Percentiles rank a stretch among this genome's conserved stretches.
Evolutionary conservation across 2,797 vertebrate genomes (phyloP).

Genomic region (Threskiornis aethiopicus): DNA sequence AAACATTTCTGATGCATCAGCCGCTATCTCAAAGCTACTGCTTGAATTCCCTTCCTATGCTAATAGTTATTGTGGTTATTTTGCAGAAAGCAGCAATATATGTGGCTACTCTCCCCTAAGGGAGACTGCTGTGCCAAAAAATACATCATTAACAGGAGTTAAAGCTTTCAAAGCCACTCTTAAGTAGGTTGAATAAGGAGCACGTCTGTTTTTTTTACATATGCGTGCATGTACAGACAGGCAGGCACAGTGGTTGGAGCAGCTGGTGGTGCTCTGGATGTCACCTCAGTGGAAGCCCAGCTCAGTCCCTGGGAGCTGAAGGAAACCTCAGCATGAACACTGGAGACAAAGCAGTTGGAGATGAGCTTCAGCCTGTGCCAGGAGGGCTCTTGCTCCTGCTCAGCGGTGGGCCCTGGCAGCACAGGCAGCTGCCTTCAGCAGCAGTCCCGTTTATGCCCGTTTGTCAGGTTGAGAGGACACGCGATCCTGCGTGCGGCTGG

Average conservation of each 20-base stretch:
- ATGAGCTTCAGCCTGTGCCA: background rate
- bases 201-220: fast-evolving
- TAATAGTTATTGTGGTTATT: background rate
- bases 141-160: fast-evolving
- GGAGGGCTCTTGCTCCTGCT: too few relatives aligned
- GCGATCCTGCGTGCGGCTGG: fast-evolving
- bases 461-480: background rate
- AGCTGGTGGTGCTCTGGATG: background rate
- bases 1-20: background rate
- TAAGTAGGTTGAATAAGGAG: background rate
- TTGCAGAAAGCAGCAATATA: background rate
- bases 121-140: background rate
- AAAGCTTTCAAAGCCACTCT: background rate
- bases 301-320: background rate
- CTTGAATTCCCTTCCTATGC: background rate
- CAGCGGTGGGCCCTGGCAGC: too few relatives aligned
- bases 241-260: fast-evolving
- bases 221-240: fast-evolving
- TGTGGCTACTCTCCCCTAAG: background rate
- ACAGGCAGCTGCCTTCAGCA: background rate
- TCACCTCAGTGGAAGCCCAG: background rate
- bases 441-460: fast-evolving
- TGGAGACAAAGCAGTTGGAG: background rate
- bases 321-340: background rate
- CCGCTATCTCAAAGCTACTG: background rate